These are phyloP conservation scores for Pongo pygmaeus DNA, from an alignment of 2,113 vertebrate species.

Conservation along the genomic window DNA sequence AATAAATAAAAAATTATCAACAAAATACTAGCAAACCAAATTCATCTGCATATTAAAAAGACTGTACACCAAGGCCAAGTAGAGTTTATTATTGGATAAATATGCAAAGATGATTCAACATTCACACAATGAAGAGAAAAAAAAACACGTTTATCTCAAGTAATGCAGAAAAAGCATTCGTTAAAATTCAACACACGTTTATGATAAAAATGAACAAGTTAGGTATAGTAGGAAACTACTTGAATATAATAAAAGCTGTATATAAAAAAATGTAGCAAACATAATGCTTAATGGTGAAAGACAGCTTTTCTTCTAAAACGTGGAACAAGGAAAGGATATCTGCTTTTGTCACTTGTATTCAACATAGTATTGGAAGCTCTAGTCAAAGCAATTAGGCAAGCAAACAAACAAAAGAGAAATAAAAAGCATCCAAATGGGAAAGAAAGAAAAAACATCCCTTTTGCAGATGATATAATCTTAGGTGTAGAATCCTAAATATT, in stretches of 20 bases:
- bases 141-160: background rate
- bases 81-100: background rate
- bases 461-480: background rate
- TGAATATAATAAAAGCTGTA: background rate
- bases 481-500: background rate
- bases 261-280: background rate
- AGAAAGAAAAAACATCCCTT: background rate
- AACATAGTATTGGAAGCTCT: background rate
- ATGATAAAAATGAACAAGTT: background rate
- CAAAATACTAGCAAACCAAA: background rate
- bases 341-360: background rate
- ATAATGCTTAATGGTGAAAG: background rate
- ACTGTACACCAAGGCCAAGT: background rate
- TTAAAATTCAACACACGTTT: background rate
- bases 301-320: background rate
- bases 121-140: background rate
- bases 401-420: background rate
- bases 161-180: background rate
- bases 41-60: background rate
- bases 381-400: background rate
- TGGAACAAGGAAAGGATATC: background rate
- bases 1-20: no score
- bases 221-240: background rate
- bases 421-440: background rate
- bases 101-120: background rate